Evolutionary conservation across 1,140 invertebrate species (phyloP), one percentile per base, ranked within the genome.

Genomic region (Streblospio benedicti): DNA sequence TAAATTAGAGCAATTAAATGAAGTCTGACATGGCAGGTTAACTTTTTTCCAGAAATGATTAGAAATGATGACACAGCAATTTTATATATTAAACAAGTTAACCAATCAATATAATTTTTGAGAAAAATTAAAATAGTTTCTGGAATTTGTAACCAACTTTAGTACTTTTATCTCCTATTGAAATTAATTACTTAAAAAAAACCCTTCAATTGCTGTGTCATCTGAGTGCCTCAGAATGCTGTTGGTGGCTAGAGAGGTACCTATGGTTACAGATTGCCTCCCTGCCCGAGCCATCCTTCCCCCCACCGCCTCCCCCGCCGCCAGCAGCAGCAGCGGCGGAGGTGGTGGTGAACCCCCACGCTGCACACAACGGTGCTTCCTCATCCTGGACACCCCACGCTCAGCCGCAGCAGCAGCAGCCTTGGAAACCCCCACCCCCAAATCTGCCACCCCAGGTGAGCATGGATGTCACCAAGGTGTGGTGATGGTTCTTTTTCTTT

Each of bases 271-370:
- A 61, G 59, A 56, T 61, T n/a, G 45, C 41, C 16, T 55, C 51
- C 23, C 32, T 54, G n/a, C 51, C 49, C 18, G 59, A 61, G 43
- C 59, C 59, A 25, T 45, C 41, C 38, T 47, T 61, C 16, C 59
- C 59, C 16, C 59, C 59, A 9, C 59, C 59, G 30, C 59, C 53
- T 2, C 59, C 59, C 32, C 59, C 59, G 6, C 16, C 55, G 12
- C 23, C 20, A 33, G 28, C n/a, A n/a, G 5, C 20, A 25, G 23
- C 43, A 27, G 38, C 55, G 30, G 18, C 57, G 27, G 18, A 45
- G 57, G 32, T 9, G 25, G n/a, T n/a, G n/a, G n/a, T n/a, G n/a
- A n/a, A n/a, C n/a, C n/a, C n/a, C n/a, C n/a, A n/a, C n/a, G n/a
- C n/a, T n/a, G n/a, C n/a, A n/a, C n/a, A n/a, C n/a, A n/a, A n/a